These are phyloP conservation scores for Calypte anna DNA, from an alignment of 2,113 vertebrate species.

Conservation along the genomic window DNA sequence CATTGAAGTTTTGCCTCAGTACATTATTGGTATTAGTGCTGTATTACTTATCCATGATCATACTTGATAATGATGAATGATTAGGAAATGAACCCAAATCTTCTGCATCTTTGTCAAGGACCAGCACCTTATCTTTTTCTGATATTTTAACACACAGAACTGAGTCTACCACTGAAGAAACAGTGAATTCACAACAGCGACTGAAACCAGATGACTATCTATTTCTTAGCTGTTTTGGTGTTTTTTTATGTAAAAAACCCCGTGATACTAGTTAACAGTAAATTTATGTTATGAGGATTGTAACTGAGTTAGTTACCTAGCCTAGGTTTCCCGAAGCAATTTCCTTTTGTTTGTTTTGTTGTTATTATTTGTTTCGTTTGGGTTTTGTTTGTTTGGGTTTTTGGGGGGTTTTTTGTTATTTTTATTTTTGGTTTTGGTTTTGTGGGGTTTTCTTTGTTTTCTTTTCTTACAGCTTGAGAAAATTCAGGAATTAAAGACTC, in stretches of 20 bases:
- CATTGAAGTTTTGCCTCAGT: background rate
- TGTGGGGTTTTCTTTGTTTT: background rate
- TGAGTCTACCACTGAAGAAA: background rate
- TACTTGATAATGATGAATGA: fast-evolving
- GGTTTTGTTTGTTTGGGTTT: too few species aligned
- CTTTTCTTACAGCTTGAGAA: background rate
- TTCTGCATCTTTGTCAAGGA: background rate
- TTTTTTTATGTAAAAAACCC: background rate
- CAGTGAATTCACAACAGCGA: background rate
- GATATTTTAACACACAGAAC: background rate
- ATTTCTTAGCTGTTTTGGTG: background rate
- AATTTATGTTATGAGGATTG: background rate
- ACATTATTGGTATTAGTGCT: background rate
- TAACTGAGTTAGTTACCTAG: background rate
- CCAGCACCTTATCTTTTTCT: background rate
- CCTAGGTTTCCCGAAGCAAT: background rate
- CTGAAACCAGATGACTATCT: background rate
- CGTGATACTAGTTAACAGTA: background rate
- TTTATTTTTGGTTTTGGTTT: too few species aligned
- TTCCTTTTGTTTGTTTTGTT: background rate
- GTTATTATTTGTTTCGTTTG: too few species aligned
- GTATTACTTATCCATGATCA: background rate
- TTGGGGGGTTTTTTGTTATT: too few species aligned
- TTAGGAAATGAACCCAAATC: background rate
- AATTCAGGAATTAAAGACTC: background rate